Evolutionary conservation across 2,888 invertebrate genomes (phyloP).

Genomic region (Loripinus fragilis): DNA sequence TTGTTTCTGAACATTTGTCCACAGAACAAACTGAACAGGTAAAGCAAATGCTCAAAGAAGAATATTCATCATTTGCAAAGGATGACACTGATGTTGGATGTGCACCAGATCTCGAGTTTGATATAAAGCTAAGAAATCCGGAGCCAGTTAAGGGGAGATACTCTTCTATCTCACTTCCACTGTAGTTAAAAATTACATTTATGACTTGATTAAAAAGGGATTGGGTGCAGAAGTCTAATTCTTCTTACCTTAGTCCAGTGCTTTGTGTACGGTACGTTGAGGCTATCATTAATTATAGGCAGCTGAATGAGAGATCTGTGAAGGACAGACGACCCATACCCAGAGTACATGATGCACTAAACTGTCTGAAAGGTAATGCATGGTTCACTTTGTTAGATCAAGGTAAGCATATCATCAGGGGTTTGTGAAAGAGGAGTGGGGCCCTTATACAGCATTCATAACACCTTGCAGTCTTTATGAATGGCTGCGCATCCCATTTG

Average conservation of each 20-base stretch:
- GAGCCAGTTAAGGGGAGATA: conserved; percentile 34
- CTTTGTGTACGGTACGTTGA: conserved; percentile 50
- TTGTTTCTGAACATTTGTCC: background rate
- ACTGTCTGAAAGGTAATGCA: too few species aligned
- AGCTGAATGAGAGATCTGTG: too few species aligned
- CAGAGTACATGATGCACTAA: too few species aligned
- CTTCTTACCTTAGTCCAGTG: conserved; percentile 36
- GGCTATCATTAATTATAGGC: too few species aligned
- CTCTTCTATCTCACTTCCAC: conserved; percentile 32
- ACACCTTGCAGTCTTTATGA: too few species aligned
- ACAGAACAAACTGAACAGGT: conserved; percentile 20
- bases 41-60: conserved; percentile 28
- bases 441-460: too few species aligned
- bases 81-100: conserved; percentile 38
- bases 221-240: conserved; percentile 21
- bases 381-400: too few species aligned
- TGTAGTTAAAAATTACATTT: conserved; percentile 39
- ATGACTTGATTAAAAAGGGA: conserved; percentile 25
- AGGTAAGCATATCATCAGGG: too few species aligned
- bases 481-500: too few species aligned
- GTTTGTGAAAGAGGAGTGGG: too few species aligned
- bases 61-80: conserved; percentile 31
- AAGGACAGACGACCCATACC: too few species aligned
- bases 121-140: conserved; percentile 29
- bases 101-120: conserved; percentile 28